Base-by-base conservation (phyloP, 2,113 vertebrate genomes). In the Actenoides lindsayi region DNA sequence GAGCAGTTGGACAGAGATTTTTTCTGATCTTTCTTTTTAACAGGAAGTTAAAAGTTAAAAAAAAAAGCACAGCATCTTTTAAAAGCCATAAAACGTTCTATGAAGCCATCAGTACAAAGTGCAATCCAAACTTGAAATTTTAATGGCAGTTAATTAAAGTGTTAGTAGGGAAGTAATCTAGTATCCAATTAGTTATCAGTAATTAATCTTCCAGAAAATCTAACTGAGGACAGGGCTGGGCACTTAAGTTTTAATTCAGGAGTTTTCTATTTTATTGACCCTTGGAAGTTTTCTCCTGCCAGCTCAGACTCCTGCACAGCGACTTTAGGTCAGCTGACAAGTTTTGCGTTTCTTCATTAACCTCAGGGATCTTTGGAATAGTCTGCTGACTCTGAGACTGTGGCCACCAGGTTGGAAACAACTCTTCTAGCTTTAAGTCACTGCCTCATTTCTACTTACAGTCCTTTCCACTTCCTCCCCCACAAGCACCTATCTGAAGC, bases 111-210 rank as follows among this genome's bases (percentile, higher is more conserved):
- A 73, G 35, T 21, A 92, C 10, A 51, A 91, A 92, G 37, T 10
- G 35, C 59, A 92, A 63, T 59, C 44, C 74, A 85, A 92, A 89
- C 65, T 65, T 77, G 30, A 86, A 80, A 83, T 65, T 88, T 89
- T 85, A 94, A 84, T 67, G 83, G 41, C 39, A 84, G 50, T 76
- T 76, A 81, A 93, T 93, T 93, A 33, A 92, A 62, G 41, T 11
- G 33, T 81, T 81, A 74, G 19, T 84, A 76, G 53, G 50, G 46
- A 91, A 83, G n/a, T 35, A 69, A 79, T 42, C 54, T 64, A 50
- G 48, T 37, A 77, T 75, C 42, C 60, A 64, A 39, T 23, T 51
- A 63, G 19, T 51, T 91, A 80, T 50, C 78, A 85, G 44, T 42
- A 87, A 91, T 80, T 79, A 60, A 87, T 75, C 64, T 92, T 89